Conservation (phyloP, 1,140 invertebrate species). For the Bombus superbus region DNA sequence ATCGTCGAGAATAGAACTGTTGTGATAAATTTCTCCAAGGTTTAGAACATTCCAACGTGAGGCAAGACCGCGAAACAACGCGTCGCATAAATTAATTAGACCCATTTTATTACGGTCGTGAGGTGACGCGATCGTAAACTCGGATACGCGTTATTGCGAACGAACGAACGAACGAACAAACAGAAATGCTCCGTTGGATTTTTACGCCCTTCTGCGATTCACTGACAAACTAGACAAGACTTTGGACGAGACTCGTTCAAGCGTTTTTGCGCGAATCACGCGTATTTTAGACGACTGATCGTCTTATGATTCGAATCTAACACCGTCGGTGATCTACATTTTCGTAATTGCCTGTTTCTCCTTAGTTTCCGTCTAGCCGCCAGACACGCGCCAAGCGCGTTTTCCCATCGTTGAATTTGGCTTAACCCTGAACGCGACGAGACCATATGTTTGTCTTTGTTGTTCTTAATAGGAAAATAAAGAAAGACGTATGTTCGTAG, state of each 20-base stretch:
- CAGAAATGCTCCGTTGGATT: neutral
- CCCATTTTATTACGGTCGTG: slow-evolving; percentile 3
- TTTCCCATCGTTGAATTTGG: neutral
- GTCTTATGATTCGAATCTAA: neutral
- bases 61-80: neutral
- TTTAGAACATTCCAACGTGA: neutral
- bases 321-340: neutral
- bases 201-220: neutral
- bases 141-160: neutral
- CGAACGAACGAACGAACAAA: neutral
- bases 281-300: neutral
- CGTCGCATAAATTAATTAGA: slow-evolving; percentile 7
- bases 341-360: neutral
- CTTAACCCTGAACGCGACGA: too few species aligned
- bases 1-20: neutral
- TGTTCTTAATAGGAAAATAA: too few species aligned
- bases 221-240: neutral
- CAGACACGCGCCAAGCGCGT: neutral
- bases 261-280: neutral
- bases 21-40: neutral
- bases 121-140: neutral
- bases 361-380: neutral
- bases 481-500: too few species aligned
- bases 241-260: neutral
- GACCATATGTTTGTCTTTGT: too few species aligned